phyloP scores from a whole-genome alignment of 2,888 invertebrate genomes.

The Ichneumoninae sp. region DNA sequence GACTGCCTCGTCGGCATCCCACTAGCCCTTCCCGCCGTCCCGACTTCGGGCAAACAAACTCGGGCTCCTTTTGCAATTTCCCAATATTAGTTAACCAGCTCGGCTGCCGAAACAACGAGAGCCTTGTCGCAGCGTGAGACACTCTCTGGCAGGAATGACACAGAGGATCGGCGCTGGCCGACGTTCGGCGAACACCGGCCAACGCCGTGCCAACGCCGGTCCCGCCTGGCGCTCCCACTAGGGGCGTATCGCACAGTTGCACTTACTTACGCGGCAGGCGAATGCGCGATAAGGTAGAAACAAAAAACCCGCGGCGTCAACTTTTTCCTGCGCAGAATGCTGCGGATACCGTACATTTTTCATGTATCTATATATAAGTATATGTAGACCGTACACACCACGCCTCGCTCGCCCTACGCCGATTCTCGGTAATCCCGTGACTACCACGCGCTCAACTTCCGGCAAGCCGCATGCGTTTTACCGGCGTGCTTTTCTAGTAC shows the following conservation, averaged over 20 bases:
- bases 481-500: slow-evolving; percentile 9
- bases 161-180: not conserved
- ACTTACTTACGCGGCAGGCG: not conserved
- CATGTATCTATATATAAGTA: slow-evolving; percentile 41
- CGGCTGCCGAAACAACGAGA: not conserved
- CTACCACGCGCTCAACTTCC: slow-evolving; percentile 66
- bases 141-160: not conserved
- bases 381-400: slow-evolving; percentile 27
- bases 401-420: slow-evolving; percentile 40
- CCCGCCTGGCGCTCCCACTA: too few species aligned
- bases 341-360: slow-evolving; percentile 59
- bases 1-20: slow-evolving; percentile 17
- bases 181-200: too few species aligned
- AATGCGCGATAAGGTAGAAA: not conserved
- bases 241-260: not conserved
- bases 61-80: slow-evolving; percentile 40
- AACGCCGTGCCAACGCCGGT: too few species aligned
- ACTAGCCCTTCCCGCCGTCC: slow-evolving; percentile 1
- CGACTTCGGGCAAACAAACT: slow-evolving; percentile 53
- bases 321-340: slow-evolving; percentile 12
- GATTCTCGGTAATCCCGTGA: slow-evolving; percentile 69
- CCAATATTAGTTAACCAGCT: slow-evolving; percentile 26
- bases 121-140: not conserved
- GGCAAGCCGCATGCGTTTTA: slow-evolving; percentile 58
- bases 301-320: not conserved